Conservation (phyloP, 2,888 invertebrate species). For the Therioaphis trifolii region DNA sequence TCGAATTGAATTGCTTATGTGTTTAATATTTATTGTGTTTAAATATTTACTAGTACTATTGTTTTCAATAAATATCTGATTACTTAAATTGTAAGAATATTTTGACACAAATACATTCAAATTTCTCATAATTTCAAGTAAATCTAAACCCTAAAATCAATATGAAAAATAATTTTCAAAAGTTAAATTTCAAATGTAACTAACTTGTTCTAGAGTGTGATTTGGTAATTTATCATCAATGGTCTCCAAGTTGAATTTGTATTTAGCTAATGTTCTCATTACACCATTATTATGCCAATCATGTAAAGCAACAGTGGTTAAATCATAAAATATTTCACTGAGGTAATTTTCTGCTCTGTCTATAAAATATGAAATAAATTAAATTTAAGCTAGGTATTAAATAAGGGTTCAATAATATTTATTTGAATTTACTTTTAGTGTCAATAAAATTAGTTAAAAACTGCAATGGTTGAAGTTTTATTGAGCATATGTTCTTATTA, state of each 20-base stretch:
- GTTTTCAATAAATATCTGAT: constrained; percentile 94
- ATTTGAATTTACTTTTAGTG: constrained; percentile 37
- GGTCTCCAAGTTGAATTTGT: constrained; percentile 83
- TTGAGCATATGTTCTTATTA: constrained; percentile 6
- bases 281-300: constrained; percentile 98
- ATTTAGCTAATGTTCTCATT: constrained; percentile 91
- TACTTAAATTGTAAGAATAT: constrained; percentile 94
- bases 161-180: constrained; percentile 32
- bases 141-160: constrained; percentile 87
- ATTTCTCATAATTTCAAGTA: constrained; percentile 96
- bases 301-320: constrained; percentile 95
- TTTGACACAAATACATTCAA: constrained; percentile 93
- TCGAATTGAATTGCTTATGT: constrained; percentile 95
- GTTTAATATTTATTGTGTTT: constrained; percentile 93
- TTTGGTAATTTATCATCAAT: constrained; percentile 95
- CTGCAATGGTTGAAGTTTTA: constrained; percentile 53
- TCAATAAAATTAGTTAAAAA: constrained; percentile 25
- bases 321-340: constrained; percentile 94
- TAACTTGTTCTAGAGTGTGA: constrained; percentile 91
- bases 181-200: not conserved
- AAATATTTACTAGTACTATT: constrained; percentile 91
- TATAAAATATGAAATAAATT: not conserved
- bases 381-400: not conserved
- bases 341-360: constrained; percentile 85
- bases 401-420: not conserved